Percentiles rank a stretch among this genome's conserved stretches.
These are phyloP conservation scores for Odontothrips loti DNA, from an alignment of 2,888 invertebrate species.

Conservation along the genomic window DNA sequence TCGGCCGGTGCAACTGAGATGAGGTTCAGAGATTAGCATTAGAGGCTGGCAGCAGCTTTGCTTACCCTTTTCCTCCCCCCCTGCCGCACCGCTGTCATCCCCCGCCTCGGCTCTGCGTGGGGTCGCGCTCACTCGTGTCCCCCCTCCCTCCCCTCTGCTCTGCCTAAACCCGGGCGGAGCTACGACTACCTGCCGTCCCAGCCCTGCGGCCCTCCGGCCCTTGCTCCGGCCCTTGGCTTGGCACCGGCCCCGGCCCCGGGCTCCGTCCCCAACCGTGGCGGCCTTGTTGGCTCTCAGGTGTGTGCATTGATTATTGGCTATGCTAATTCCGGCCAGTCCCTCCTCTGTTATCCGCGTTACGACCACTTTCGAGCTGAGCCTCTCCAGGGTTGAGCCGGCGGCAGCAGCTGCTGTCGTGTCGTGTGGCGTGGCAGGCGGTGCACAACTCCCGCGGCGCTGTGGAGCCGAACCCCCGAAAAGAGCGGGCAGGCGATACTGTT, in stretches of 20 bases:
- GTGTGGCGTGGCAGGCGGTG: too few species aligned
- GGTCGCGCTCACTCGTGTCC: neutral
- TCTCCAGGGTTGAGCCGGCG: neutral
- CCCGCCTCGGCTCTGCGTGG: neutral
- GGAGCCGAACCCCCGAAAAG: neutral
- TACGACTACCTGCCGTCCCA: too few species aligned
- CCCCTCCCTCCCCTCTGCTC: neutral
- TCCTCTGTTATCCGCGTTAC: neutral
- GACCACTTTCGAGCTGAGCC: neutral
- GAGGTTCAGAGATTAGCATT: too few species aligned
- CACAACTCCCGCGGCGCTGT: too few species aligned
- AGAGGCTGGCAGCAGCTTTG: too few species aligned
- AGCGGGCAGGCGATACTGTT: neutral
- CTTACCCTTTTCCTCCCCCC: too few species aligned
- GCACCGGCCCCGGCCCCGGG: neutral
- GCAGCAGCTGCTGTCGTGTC: too few species aligned
- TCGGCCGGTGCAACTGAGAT: too few species aligned
- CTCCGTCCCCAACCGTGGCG: neutral
- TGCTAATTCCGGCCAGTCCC: neutral
- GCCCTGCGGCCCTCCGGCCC: too few species aligned
- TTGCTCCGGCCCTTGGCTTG: neutral
- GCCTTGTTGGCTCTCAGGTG: neutral
- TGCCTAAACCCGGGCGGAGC: neutral
- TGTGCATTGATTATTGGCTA: slow-evolving; percentile 26
- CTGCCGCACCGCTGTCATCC: too few species aligned